Percentiles rank a stretch among this genome's conserved stretches.
Evolutionary conservation across 1,140 invertebrate genomes (phyloP).

Genomic region (Eupeodes corollae): DNA sequence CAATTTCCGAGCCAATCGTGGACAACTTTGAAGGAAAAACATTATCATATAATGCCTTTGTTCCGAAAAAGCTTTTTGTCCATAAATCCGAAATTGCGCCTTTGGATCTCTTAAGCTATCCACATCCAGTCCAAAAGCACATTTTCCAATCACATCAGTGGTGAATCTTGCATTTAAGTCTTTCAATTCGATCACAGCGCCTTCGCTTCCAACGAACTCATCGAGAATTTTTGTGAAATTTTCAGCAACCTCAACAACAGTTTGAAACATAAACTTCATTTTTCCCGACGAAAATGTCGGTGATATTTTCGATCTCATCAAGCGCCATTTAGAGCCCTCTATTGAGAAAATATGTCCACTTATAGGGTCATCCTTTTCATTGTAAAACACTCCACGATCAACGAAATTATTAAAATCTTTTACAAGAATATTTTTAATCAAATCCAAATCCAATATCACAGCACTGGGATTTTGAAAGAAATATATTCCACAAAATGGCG

Average conservation of each 20-base stretch:
- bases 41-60: slow-evolving; percentile 2
- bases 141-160: slow-evolving; percentile 41
- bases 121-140: slow-evolving; percentile 52
- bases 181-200: slow-evolving; percentile 6
- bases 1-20: neutral
- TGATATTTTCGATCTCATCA: slow-evolving; percentile 44
- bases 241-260: neutral
- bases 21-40: no score
- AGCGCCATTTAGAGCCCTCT: slow-evolving; percentile 42
- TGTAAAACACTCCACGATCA: slow-evolving; percentile 39
- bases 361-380: slow-evolving; percentile 38
- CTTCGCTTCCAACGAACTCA: neutral
- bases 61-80: slow-evolving; percentile 17
- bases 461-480: slow-evolving; percentile 38
- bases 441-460: slow-evolving; percentile 42
- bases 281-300: slow-evolving; percentile 48
- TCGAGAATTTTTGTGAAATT: slow-evolving; percentile 2
- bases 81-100: slow-evolving; percentile 41
- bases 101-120: slow-evolving; percentile 42
- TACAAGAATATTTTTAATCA: slow-evolving; percentile 48
- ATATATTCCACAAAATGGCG: slow-evolving; percentile 34
- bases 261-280: slow-evolving; percentile 40
- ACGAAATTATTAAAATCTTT: slow-evolving; percentile 46
- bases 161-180: slow-evolving; percentile 10
- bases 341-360: slow-evolving; percentile 38